A percentile compares a stretch with the other conserved stretches of the same genome.
These are phyloP conservation scores for Aspidiotus rigidus DNA, from an alignment of 2,888 invertebrate genomes.

Conservation along the genomic window DNA sequence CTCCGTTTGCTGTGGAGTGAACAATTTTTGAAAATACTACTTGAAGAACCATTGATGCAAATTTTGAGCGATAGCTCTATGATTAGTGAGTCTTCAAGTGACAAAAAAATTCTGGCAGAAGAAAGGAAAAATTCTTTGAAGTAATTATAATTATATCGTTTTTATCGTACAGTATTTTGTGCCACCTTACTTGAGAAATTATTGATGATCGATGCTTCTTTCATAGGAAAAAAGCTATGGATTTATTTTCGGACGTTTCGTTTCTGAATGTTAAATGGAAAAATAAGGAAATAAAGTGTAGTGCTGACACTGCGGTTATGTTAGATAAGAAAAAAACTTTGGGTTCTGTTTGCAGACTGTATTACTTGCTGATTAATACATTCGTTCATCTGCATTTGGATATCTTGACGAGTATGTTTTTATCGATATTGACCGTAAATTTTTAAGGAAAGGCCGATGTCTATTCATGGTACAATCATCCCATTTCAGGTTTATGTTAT, in stretches of 20 bases:
- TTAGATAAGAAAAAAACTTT: slow-evolving; percentile 48
- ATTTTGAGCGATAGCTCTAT: slow-evolving; percentile 45
- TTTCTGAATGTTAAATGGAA: slow-evolving; percentile 16
- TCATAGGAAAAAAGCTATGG: slow-evolving; percentile 24
- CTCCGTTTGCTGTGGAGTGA: slow-evolving; percentile 62
- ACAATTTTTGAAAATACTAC: slow-evolving; percentile 39
- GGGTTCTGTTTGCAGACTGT: slow-evolving; percentile 80
- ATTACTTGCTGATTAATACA: slow-evolving; percentile 80
- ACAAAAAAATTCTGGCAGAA: no score
- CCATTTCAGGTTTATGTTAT: slow-evolving; percentile 73
- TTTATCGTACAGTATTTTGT: no score
- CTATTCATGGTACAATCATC: not conserved
- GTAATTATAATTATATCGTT: no score
- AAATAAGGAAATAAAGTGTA: slow-evolving; percentile 40
- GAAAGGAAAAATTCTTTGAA: no score
- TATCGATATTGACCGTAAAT: no score
- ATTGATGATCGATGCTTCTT: no score
- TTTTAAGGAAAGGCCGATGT: no score
- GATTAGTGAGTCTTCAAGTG: slow-evolving; percentile 23
- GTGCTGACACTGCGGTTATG: slow-evolving; percentile 51
- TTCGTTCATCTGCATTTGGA: slow-evolving; percentile 83
- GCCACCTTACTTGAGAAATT: no score
- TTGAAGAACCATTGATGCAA: slow-evolving; percentile 42
- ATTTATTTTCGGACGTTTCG: slow-evolving; percentile 17
- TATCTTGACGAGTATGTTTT: slow-evolving; percentile 69